phyloP scores from a whole-genome alignment of 2,113 vertebrate species.

The Aythya baeri region DNA sequence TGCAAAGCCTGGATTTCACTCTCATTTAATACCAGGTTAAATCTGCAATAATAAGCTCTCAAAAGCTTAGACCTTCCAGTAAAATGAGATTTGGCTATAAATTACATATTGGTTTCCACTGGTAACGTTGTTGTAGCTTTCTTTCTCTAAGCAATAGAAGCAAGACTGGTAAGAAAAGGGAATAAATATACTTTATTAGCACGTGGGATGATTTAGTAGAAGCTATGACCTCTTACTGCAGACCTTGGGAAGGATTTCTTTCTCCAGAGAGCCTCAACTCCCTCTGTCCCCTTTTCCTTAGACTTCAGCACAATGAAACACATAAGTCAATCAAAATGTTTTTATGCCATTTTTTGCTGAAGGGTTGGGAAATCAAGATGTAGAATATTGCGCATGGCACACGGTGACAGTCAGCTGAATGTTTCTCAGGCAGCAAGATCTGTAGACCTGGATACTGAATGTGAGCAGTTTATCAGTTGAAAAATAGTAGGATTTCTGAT shows the following conservation, averaged over 20 bases:
- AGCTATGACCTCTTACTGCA: not conserved
- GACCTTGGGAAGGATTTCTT: not conserved
- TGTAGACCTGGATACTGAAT: not conserved
- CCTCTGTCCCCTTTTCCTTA: not conserved
- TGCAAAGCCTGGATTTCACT: constrained; percentile 53
- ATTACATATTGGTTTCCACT: not conserved
- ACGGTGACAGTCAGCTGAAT: not conserved
- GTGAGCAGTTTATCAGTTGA: not conserved
- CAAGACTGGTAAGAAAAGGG: not conserved
- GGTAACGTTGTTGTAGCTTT: not conserved
- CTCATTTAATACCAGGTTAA: constrained; percentile 45
- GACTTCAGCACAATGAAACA: not conserved
- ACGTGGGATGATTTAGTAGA: not conserved
- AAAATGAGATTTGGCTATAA: constrained; percentile 57
- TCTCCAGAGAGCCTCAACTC: not conserved
- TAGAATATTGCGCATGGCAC: not conserved
- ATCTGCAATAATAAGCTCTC: constrained; percentile 46
- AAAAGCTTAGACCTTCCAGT: constrained; percentile 61
- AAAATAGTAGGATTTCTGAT: not conserved
- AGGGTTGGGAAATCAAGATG: not conserved
- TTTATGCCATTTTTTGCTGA: not conserved
- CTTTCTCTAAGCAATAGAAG: not conserved
- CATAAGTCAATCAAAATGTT: not conserved
- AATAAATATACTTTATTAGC: not conserved
- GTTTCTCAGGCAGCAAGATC: not conserved